phyloP scores from a whole-genome alignment of 2,113 vertebrate species.

The Paralichthys olivaceus region DNA sequence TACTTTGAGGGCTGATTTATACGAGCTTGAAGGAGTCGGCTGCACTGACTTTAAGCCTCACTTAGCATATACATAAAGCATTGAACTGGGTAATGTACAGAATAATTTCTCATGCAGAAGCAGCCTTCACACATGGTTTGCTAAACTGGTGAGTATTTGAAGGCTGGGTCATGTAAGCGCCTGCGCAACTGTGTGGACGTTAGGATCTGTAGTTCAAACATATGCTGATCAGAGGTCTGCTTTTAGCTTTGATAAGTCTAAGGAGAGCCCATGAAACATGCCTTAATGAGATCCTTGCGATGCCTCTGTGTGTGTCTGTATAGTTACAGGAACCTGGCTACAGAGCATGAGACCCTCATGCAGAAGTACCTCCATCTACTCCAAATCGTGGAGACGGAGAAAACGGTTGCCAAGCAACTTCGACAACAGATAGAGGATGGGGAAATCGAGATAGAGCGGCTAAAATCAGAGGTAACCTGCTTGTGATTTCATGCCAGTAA shows the following conservation, averaged over 20 bases:
- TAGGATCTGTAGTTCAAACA: conserved; percentile 39
- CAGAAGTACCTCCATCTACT: conserved; percentile 99
- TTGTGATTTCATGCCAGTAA: conserved; percentile 52
- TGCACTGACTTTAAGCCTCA: not conserved
- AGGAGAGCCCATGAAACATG: conserved; percentile 43
- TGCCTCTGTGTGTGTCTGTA: conserved; percentile 38
- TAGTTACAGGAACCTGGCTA: conserved; percentile 97
- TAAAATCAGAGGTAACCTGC: conserved; percentile 94
- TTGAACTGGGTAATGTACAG: conserved; percentile 23
- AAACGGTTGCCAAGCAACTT: conserved; percentile 98
- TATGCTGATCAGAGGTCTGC: conserved; percentile 52
- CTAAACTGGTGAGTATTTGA: conserved; percentile 32
- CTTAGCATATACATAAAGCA: not conserved
- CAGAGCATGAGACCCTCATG: conserved; percentile 96
- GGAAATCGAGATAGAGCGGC: conserved; percentile 96
- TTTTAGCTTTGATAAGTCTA: conserved; percentile 43
- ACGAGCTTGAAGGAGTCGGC: not conserved
- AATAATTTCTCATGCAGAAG: conserved; percentile 28
- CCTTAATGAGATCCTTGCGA: conserved; percentile 56
- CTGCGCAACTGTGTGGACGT: conserved; percentile 12
- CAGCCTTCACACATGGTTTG: conserved; percentile 30
- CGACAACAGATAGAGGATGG: conserved; percentile 98
- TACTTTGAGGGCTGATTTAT: not conserved
- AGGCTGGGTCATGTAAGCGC: conserved; percentile 33
- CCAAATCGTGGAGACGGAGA: conserved; percentile 98